These are phyloP conservation scores for Phrynosoma platyrhinos DNA, from an alignment of 2,113 vertebrate genomes.

Conservation along the genomic window DNA sequence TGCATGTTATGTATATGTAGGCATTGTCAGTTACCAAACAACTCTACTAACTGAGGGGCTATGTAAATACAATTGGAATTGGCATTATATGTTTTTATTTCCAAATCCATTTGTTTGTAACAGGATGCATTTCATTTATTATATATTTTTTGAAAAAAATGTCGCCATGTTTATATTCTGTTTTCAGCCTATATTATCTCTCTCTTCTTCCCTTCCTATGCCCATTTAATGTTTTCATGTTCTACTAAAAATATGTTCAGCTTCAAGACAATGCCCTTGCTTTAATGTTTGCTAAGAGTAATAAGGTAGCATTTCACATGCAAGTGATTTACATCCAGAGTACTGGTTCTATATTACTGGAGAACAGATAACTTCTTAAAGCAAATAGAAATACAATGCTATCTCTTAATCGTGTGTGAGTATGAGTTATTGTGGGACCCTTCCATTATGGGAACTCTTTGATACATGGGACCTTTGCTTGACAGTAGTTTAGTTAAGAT, in stretches of 20 bases:
- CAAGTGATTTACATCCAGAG: background rate
- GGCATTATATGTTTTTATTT: background rate
- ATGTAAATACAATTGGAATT: background rate
- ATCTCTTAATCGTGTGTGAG: conserved; percentile 49
- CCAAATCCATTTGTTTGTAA: background rate
- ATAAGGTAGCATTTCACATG: conserved; percentile 36
- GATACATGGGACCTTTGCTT: conserved; percentile 64
- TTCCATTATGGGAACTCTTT: conserved; percentile 72
- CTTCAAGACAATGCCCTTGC: conserved; percentile 27
- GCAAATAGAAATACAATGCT: conserved; percentile 56
- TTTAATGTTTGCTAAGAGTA: conserved; percentile 52
- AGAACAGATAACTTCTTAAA: conserved; percentile 66
- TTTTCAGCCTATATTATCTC: background rate
- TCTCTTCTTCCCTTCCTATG: background rate
- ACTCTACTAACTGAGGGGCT: background rate
- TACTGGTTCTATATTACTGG: conserved; percentile 48
- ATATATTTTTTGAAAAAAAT: background rate
- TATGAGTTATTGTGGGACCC: conserved; percentile 57
- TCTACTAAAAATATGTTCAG: conserved; percentile 15
- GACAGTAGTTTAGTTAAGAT: conserved; percentile 68
- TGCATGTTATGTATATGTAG: no score
- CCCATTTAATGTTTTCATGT: conserved; percentile 12
- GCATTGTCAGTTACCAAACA: background rate
- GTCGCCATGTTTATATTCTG: background rate
- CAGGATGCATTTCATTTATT: background rate